Base-by-base conservation (phyloP, 2,888 invertebrate genomes). In the Drosophila mimetica region DNA sequence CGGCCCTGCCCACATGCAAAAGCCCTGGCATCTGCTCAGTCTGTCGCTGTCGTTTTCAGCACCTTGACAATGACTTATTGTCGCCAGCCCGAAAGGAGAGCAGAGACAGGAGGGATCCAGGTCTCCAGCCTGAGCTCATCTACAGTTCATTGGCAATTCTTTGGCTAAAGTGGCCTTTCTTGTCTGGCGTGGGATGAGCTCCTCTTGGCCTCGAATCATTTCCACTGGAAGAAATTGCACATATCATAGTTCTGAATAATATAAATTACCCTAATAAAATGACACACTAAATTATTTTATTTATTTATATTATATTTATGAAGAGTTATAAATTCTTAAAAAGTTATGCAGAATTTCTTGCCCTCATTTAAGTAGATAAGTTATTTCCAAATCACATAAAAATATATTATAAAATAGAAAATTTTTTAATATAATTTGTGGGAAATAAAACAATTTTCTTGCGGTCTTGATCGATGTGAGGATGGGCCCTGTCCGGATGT, bases 41-140 rank as follows among this genome's bases (percentile, higher is more conserved):
- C 60, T 60, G 77, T 77, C 71, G 67, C 75, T 67, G 74, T 65
- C 53, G 55, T 59, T 60, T 85, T 83, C 84, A 79, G 83, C 78
- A 80, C 85, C 85, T 80, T 83, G 83, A 83, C 83, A 83, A 83
- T 83, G 83, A 83, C 80, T 85, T 85, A 83, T 83, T 82, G 82
- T 82, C 71, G 75, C 75, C 60, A 47, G 60, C 52, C 52, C 25
- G 57, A 44, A 46, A 58, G 65, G 57, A 28, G 59, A 14, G 37
- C 50, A 50, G 39, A 48, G 60, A 30, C 13, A 20, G 34, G 30
- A 8, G 30, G 52, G 22, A 39, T 8, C 18, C 59, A 64, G 30
- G 42, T 25, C 32, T 16, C 46, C 28, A 9, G 51, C 58, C 73
- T 16, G 55, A 65, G 79, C 72, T 72, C 78, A 80, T 66, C 59